phyloP scores from a whole-genome alignment of 2,113 vertebrate species.

The Alouatta palliata region DNA sequence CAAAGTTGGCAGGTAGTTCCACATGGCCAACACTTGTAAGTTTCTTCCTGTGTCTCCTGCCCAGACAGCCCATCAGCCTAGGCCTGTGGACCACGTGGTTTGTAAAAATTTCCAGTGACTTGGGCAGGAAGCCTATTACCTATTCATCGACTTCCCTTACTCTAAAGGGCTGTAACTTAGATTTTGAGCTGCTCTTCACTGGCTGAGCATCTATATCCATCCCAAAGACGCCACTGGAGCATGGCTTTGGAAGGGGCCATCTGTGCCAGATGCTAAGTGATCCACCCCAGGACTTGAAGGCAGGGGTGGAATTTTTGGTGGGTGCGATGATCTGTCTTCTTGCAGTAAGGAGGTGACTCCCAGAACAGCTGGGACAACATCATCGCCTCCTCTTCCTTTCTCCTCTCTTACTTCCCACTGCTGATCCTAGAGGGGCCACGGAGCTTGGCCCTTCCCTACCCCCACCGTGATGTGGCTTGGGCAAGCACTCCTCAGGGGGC shows the following conservation, averaged over 20 bases:
- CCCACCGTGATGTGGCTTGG: too few species aligned
- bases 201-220: rapidly evolving
- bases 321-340: too few species aligned
- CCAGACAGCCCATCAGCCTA: too few species aligned
- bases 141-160: neutral
- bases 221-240: neutral
- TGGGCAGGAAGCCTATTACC: neutral
- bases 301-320: too few species aligned
- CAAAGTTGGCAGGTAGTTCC: too few species aligned
- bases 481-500: rapidly evolving
- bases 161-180: neutral
- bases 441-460: too few species aligned
- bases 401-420: too few species aligned
- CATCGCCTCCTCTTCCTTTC: too few species aligned
- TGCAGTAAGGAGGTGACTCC: too few species aligned
- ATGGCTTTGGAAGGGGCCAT: neutral
- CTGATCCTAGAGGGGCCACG: too few species aligned
- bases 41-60: neutral
- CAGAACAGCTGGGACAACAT: too few species aligned
- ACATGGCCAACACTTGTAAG: rapidly evolving
- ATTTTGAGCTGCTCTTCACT: neutral
- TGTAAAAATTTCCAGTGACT: neutral
- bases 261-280: rapidly evolving
- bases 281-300: too few species aligned
- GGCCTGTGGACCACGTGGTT: rapidly evolving